phyloP scores from a whole-genome alignment of 2,113 vertebrate species.

The Glaucidium brasilianum region DNA sequence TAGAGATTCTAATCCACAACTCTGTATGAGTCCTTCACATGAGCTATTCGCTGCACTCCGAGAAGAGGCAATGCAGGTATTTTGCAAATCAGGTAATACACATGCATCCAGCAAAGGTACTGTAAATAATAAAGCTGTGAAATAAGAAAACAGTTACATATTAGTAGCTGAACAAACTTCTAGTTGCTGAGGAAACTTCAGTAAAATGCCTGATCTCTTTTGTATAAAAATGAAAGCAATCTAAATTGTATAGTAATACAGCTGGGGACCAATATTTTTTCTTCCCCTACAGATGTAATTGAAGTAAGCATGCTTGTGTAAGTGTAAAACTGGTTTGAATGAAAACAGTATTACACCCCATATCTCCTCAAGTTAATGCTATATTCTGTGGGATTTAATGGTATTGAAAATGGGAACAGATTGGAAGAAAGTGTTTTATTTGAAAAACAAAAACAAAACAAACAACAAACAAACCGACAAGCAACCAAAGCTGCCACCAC shows the following conservation, averaged over 20 bases:
- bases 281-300: background rate
- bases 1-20: background rate
- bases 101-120: background rate
- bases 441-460: background rate
- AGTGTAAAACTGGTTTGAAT: background rate
- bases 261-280: background rate
- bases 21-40: background rate
- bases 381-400: background rate
- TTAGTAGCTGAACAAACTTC: background rate
- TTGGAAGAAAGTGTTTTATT: background rate
- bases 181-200: background rate
- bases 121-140: background rate
- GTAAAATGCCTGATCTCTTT: background rate
- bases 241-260: background rate
- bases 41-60: background rate
- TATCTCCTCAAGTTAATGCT: background rate
- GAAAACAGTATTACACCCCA: background rate
- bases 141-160: background rate
- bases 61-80: background rate
- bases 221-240: background rate
- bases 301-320: background rate
- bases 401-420: background rate
- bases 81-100: background rate
- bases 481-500: fast-evolving
- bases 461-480: background rate